phyloP scores from a whole-genome alignment of 2,113 vertebrate genomes.

The Corythaeola cristata region DNA sequence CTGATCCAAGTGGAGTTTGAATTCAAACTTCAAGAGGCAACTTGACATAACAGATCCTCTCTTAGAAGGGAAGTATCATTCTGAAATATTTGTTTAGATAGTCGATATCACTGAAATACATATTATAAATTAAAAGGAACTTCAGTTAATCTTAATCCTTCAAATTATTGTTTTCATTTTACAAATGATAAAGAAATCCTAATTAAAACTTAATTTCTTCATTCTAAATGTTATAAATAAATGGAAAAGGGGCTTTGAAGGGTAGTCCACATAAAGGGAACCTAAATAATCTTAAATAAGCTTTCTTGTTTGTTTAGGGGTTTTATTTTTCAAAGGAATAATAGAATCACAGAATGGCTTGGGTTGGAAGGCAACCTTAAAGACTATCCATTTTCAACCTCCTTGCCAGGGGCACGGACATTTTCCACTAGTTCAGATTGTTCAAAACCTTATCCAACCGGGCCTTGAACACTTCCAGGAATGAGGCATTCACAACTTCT shows the following conservation, averaged over 20 bases:
- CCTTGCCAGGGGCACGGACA: no score
- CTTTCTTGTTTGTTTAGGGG: background rate
- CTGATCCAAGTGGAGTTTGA: background rate
- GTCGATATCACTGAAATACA: background rate
- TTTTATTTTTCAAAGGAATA: background rate
- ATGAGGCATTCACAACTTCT: no score
- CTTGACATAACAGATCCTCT: background rate
- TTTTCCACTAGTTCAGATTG: no score
- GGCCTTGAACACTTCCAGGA: no score
- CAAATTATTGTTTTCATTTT: background rate
- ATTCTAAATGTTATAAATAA: background rate
- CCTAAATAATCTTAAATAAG: background rate
- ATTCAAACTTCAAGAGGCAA: background rate
- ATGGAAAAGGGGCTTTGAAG: background rate
- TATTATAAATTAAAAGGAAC: background rate
- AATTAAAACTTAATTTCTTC: background rate
- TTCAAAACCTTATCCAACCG: no score
- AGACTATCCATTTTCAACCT: no score
- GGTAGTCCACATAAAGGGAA: background rate
- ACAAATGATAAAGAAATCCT: background rate
- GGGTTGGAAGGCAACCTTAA: no score
- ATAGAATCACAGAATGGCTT: no score
- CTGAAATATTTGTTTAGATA: background rate
- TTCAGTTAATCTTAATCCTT: background rate
- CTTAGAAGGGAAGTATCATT: background rate